Evolutionary conservation across 2,888 invertebrate genomes (phyloP), one percentile per base, ranked within the genome.

Genomic region (Parnassius orleans): DNA sequence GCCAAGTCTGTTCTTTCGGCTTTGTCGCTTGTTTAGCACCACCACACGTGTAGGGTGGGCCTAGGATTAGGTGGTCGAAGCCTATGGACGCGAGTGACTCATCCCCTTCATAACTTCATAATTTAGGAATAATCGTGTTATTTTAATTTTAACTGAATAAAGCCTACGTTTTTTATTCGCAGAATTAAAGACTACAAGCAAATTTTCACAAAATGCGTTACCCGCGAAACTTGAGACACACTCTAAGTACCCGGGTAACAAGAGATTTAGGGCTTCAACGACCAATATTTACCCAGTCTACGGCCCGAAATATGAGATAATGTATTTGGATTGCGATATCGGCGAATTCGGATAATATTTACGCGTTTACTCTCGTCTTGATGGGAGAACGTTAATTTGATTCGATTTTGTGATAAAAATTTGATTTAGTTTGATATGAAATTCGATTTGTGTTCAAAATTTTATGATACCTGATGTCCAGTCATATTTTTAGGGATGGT

Each of bases 291-390:
- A 75, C 79, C 68, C 71, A 71, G 73, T n/a, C 48, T n/a, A 14
- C 48, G 48, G 73, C 73, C 74, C 68, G 78, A 79, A 84, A 83
- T 79, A 78, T 77, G 74, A 80, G 82, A 79, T 81, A 80, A 83
- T 82, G 80, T 83, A 77, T 83, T 83, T 83, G 82, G 74, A 71
- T 77, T 78, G 75, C 74, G 74, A 80, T 81, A 78, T 75, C 74
- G 62, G 66, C 61, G 70, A 72, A 71, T 70, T 69, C 69, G 65
- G 60, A 70, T 72, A 69, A 71, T 64, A 67, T 65, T 63, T 66
- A 64, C 65, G 63, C 58, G 57, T 61, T 54, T 61, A 61, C 10
- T 43, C 47, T 33, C 50, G 62, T 55, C 43, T 24, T 57, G 53
- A 60, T 66, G 47, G 42, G 60, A 57, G 61, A 51, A 42, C 48